phyloP scores from a whole-genome alignment of 2,888 invertebrate genomes.

The Hemicrepidius hirtus region DNA sequence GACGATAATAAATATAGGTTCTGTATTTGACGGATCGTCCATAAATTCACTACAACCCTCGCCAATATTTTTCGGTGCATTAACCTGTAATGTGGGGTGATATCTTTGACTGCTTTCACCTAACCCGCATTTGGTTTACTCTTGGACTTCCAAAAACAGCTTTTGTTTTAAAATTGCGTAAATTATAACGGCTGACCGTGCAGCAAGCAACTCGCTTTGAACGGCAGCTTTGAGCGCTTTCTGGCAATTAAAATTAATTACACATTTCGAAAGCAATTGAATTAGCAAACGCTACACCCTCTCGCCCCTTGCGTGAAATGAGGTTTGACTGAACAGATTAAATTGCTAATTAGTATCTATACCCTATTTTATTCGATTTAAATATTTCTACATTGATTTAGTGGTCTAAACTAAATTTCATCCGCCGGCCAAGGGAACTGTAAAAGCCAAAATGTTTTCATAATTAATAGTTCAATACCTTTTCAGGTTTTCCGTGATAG shows the following conservation, averaged over 20 bases:
- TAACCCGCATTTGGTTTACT: background rate
- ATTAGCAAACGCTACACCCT: conserved; percentile 25
- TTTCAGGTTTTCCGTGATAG: background rate
- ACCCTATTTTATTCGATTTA: background rate
- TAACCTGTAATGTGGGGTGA: conserved; percentile 1
- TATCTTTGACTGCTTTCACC: background rate
- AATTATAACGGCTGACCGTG: conserved; percentile 13
- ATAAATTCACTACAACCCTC: background rate
- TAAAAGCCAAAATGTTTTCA: no score
- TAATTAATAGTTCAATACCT: background rate
- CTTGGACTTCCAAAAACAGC: background rate
- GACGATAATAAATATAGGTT: conserved; percentile 16
- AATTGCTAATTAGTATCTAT: conserved; percentile 23
- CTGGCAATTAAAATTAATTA: conserved; percentile 38
- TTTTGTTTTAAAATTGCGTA: conserved; percentile 3
- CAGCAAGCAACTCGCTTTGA: conserved; percentile 3
- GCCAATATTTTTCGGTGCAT: conserved; percentile 14
- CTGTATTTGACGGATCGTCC: conserved; percentile 1
- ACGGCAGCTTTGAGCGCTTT: conserved; percentile 10
- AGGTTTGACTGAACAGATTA: conserved; percentile 26
- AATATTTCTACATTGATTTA: no score
- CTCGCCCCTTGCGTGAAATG: conserved; percentile 10
- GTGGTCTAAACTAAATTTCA: background rate
- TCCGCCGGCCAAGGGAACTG: no score
- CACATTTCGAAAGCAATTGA: conserved; percentile 36